Percentiles rank a stretch among this genome's conserved stretches.
phyloP scores from a whole-genome alignment of 2,113 vertebrate genomes.

The Columbina picui region DNA sequence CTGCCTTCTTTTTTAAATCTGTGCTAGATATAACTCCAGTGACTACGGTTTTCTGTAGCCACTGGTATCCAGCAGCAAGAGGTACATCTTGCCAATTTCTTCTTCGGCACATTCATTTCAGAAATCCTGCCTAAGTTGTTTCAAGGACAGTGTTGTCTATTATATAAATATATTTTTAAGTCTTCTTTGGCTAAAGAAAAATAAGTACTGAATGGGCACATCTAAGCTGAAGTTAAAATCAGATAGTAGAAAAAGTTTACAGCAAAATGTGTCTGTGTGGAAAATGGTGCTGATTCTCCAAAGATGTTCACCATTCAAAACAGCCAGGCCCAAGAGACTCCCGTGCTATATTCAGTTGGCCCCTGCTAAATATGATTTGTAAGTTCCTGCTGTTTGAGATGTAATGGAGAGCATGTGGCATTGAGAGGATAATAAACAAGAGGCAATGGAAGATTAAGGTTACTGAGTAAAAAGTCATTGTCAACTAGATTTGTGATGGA shows the following conservation, averaged over 20 bases:
- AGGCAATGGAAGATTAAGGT: conserved; percentile 31
- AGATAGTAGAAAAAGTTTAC: neutral
- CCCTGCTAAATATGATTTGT: neutral
- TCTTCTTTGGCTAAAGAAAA: neutral
- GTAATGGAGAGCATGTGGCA: neutral
- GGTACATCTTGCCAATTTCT: neutral
- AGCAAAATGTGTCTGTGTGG: accelerated
- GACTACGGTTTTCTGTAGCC: neutral
- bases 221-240: neutral
- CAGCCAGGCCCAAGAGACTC: neutral
- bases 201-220: neutral
- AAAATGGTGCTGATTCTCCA: neutral
- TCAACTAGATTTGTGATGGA: conserved; percentile 12
- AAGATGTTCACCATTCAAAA: neutral
- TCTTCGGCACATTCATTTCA: neutral
- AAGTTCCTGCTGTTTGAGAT: neutral
- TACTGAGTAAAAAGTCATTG: neutral
- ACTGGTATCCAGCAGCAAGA: neutral
- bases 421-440: conserved; percentile 35
- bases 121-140: neutral
- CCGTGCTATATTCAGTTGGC: neutral
- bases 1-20: neutral
- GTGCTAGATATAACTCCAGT: neutral
- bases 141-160: neutral
- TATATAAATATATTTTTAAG: neutral